Conservation (phyloP, 2,113 vertebrate genomes). For the Eretmochelys imbricata region DNA sequence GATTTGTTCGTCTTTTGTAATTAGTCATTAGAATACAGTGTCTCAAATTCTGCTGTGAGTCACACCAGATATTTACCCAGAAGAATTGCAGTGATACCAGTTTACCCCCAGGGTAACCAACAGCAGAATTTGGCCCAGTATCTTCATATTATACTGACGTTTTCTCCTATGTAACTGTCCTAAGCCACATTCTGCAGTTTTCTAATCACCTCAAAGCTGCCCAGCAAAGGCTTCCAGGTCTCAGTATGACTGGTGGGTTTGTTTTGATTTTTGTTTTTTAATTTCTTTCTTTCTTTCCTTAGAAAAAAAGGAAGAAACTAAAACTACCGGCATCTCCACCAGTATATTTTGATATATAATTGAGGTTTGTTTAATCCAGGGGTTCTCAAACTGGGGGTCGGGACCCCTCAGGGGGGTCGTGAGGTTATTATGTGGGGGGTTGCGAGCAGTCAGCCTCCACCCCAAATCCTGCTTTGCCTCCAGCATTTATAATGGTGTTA, state of each 20-base stretch:
- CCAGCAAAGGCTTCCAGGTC: not conserved
- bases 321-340: not conserved
- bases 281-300: not conserved
- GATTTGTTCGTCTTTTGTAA: not conserved
- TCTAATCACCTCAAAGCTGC: not conserved
- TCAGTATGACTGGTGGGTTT: not conserved
- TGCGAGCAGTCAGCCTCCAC: too few relatives aligned
- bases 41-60: not conserved
- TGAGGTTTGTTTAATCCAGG: not conserved
- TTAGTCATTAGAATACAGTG: not conserved
- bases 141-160: not conserved
- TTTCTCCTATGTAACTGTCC: not conserved
- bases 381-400: too few relatives aligned
- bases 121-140: not conserved
- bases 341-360: not conserved
- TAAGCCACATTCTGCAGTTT: accelerated
- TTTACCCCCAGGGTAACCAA: not conserved
- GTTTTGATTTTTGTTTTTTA: not conserved
- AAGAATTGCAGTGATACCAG: not conserved
- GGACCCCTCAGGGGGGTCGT: too few relatives aligned
- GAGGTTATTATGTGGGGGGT: too few relatives aligned
- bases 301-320: not conserved
- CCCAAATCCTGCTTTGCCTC: too few relatives aligned
- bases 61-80: not conserved
- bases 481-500: too few relatives aligned